Percentiles rank a stretch among this genome's conserved stretches.
phyloP scores from a whole-genome alignment of 64 coral and sea anemone species.

The Actinia tenebrosa region DNA sequence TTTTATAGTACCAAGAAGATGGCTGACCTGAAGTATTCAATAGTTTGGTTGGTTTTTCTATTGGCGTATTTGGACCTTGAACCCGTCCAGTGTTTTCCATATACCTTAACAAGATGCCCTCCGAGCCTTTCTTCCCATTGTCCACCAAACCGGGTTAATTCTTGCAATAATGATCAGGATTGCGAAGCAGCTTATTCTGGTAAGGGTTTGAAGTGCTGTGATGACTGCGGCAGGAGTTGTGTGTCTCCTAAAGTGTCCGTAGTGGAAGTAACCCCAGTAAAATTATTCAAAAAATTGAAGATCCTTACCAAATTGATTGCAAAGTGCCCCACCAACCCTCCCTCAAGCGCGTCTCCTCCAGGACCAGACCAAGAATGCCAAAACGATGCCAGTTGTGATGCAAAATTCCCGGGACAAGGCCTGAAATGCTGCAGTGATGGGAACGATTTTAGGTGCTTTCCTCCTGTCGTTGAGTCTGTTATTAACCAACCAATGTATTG shows the following conservation, averaged over 20 bases:
- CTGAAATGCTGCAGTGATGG: slow-evolving; percentile 18
- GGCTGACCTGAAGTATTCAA: too few species aligned
- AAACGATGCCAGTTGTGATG: too few species aligned
- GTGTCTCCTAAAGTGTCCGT: too few species aligned
- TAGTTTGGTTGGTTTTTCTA: too few species aligned
- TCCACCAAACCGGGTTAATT: too few species aligned
- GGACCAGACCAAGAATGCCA: not conserved
- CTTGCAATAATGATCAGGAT: too few species aligned
- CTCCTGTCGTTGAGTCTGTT: not conserved
- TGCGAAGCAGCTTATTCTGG: too few species aligned
- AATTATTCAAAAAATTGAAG: not conserved
- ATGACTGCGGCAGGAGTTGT: too few species aligned
- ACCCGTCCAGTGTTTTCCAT: too few species aligned
- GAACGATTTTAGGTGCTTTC: not conserved
- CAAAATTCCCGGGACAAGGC: not conserved
- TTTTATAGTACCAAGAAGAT: too few species aligned
- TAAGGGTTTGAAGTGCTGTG: too few species aligned
- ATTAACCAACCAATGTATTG: too few species aligned
- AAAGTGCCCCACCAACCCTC: not conserved
- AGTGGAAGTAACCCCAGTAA: not conserved
- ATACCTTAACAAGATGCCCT: not conserved
- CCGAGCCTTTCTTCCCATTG: not conserved
- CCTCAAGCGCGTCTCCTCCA: not conserved
- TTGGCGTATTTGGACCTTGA: not conserved
- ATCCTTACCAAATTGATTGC: not conserved